phyloP scores from a whole-genome alignment of 2,888 invertebrate genomes.

The Stenichneumon culpator region DNA sequence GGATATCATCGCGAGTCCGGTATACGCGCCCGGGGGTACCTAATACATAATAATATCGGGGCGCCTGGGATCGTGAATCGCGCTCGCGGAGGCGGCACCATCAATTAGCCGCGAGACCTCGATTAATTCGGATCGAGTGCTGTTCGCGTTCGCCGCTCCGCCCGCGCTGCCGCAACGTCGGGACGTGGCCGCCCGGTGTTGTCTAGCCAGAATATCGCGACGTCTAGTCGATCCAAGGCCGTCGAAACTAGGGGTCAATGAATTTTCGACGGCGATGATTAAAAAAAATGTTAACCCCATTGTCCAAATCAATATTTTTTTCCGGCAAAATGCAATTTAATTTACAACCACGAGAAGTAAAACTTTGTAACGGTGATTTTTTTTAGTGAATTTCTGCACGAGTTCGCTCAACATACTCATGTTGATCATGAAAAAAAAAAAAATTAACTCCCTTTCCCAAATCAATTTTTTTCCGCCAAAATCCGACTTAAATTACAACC shows the following conservation, averaged over 20 bases:
- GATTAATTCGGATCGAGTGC: slow-evolving; percentile 71
- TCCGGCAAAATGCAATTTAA: background rate
- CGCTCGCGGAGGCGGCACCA: slow-evolving; percentile 70
- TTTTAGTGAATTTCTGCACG: no score
- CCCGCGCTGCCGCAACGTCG: slow-evolving; percentile 33
- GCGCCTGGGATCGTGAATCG: slow-evolving; percentile 65
- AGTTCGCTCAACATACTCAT: background rate
- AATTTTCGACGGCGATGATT: background rate
- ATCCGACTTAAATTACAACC: background rate
- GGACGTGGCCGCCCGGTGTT: slow-evolving; percentile 30
- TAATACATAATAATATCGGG: slow-evolving; percentile 59
- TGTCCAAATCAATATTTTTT: background rate
- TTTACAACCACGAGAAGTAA: background rate
- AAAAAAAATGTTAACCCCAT: background rate
- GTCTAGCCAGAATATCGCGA: slow-evolving; percentile 48
- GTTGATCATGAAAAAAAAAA: no score
- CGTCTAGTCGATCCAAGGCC: slow-evolving; percentile 33
- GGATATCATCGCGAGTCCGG: slow-evolving; percentile 51
- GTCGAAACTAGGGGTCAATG: slow-evolving; percentile 18
- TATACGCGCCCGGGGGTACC: slow-evolving; percentile 27
- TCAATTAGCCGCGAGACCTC: slow-evolving; percentile 70
- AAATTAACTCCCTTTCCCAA: background rate
- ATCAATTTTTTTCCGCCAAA: background rate
- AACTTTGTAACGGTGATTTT: background rate
- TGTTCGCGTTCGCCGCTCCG: slow-evolving; percentile 30